Evolutionary conservation across 1,140 invertebrate genomes (phyloP).

Genomic region (Scylla paramamosain): DNA sequence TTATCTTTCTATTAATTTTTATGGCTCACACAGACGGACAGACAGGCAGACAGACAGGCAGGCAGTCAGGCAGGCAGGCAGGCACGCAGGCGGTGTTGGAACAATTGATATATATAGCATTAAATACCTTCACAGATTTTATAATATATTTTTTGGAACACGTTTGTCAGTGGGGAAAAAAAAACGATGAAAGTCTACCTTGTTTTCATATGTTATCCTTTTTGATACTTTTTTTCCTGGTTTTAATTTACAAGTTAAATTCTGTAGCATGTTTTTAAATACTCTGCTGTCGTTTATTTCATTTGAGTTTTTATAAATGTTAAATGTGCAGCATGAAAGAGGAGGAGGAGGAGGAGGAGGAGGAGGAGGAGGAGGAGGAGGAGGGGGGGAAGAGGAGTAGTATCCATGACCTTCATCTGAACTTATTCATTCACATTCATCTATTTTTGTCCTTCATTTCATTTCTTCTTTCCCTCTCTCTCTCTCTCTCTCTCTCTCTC

Average conservation of each 20-base stretch:
- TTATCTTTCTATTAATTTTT: neutral
- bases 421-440: neutral
- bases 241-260: too few relatives aligned
- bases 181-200: neutral
- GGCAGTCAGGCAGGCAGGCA: too few relatives aligned
- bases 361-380: conserved; percentile 21
- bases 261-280: neutral
- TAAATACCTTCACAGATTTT: neutral
- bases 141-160: neutral
- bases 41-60: too few relatives aligned
- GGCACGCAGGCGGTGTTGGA: neutral
- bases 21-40: neutral
- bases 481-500: neutral
- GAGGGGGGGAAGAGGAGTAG: neutral
- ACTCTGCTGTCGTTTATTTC: neutral
- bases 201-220: neutral
- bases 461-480: neutral
- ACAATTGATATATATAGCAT: neutral
- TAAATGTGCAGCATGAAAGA: neutral
- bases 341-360: neutral
- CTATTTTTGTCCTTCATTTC: neutral
- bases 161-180: neutral
- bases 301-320: neutral
- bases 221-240: neutral
- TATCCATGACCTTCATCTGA: neutral